phyloP scores from a whole-genome alignment of 2,797 vertebrate genomes.

The Heterohyrax brucei region DNA sequence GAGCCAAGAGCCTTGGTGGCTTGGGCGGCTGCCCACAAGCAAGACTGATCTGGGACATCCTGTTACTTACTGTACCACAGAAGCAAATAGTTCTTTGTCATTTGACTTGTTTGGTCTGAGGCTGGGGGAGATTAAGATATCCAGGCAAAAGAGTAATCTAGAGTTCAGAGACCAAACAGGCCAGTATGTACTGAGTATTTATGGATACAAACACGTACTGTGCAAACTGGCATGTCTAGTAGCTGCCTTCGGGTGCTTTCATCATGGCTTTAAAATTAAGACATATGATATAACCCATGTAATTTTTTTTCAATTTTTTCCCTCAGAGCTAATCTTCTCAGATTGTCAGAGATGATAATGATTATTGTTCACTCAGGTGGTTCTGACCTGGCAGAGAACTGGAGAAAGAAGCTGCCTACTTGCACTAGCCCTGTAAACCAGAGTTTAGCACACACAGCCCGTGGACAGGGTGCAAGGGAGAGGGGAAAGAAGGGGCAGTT shows the following conservation, averaged over 20 bases:
- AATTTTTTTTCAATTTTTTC: constrained; percentile 62
- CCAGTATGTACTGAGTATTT: constrained; percentile 50
- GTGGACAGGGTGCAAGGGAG: neutral
- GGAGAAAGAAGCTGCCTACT: neutral
- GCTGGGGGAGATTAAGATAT: constrained; percentile 69
- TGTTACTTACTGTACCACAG: constrained; percentile 60
- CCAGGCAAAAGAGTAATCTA: constrained; percentile 59
- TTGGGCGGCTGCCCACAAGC: neutral
- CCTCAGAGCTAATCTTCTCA: constrained; percentile 47
- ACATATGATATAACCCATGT: constrained; percentile 44
- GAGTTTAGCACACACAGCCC: neutral
- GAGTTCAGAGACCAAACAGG: constrained; percentile 70
- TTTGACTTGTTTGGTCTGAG: constrained; percentile 64
- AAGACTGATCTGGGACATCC: constrained; percentile 50
- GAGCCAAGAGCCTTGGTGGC: neutral
- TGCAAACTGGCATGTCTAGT: constrained; percentile 68
- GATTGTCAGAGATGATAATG: constrained; percentile 16
- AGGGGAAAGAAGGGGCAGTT: neutral
- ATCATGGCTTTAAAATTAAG: constrained; percentile 74
- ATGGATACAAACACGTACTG: constrained; percentile 53
- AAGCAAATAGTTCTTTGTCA: constrained; percentile 72
- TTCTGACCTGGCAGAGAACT: neutral
- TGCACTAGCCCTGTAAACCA: neutral
- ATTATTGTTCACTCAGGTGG: constrained; percentile 16
- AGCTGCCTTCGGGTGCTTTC: constrained; percentile 68